Conservation (phyloP, 2,113 vertebrate species). For the Microtus oregoni region DNA sequence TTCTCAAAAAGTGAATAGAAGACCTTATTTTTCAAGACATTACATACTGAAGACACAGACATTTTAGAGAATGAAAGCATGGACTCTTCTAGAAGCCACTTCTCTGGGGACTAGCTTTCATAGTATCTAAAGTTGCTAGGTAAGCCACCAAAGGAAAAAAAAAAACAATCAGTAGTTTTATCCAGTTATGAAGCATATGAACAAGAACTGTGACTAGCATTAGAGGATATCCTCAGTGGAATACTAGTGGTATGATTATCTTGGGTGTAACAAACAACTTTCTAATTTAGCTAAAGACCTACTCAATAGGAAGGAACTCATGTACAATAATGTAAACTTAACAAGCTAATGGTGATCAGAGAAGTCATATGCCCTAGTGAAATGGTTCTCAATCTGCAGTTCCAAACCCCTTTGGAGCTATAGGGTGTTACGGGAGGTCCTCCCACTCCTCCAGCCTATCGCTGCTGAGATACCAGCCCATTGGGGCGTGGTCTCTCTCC, state of each 20-base stretch:
- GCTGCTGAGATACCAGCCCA: too few relatives aligned
- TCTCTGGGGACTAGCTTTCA: neutral
- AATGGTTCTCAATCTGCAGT: neutral
- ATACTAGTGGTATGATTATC: neutral
- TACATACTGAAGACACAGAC: too few relatives aligned
- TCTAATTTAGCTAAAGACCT: neutral
- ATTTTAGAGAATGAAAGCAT: neutral
- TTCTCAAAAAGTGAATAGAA: neutral
- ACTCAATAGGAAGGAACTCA: neutral
- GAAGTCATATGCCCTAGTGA: neutral
- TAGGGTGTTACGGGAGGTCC: too few relatives aligned
- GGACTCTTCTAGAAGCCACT: too few relatives aligned
- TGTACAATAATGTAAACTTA: neutral
- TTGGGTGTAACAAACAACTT: neutral
- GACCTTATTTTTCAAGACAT: neutral
- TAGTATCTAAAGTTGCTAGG: neutral
- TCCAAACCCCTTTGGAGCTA: neutral
- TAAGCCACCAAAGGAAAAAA: neutral
- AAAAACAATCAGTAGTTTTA: neutral
- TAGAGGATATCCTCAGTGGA: neutral
- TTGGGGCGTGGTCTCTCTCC: too few relatives aligned
- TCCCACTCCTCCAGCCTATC: too few relatives aligned
- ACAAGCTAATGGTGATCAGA: neutral
- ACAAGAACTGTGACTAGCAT: neutral
- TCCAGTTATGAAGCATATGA: neutral